phyloP scores from a whole-genome alignment of 2,888 invertebrate genomes.

The Morpho achilles region DNA sequence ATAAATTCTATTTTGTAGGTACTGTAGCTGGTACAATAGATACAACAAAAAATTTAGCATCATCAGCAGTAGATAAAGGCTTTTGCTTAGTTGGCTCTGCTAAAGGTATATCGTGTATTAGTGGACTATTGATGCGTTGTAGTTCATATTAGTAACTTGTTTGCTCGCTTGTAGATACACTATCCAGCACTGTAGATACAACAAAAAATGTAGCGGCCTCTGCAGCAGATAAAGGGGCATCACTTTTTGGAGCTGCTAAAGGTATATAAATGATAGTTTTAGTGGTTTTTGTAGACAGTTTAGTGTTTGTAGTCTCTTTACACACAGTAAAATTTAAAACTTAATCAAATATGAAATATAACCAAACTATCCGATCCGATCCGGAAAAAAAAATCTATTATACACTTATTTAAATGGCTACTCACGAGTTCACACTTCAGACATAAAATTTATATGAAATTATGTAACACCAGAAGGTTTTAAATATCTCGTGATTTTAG shows the following conservation, averaged over 20 bases:
- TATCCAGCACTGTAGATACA: conserved; percentile 38
- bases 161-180: conserved; percentile 26
- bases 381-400: too few relatives aligned
- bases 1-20: conserved; percentile 37
- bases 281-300: neutral
- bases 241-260: conserved; percentile 38
- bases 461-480: too few relatives aligned
- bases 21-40: conserved; percentile 48
- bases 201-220: conserved; percentile 35
- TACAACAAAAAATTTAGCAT: conserved; percentile 46
- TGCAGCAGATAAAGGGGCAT: conserved; percentile 43
- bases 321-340: too few relatives aligned
- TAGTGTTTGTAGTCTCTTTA: neutral
- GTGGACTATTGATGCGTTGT: conserved; percentile 2
- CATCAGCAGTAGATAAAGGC: conserved; percentile 47
- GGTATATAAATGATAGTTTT: conserved; percentile 22
- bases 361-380: too few relatives aligned
- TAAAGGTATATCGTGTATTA: conserved; percentile 38
- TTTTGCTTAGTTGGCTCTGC: conserved; percentile 42
- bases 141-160: conserved; percentile 8
- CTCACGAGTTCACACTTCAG: too few relatives aligned
- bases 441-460: too few relatives aligned
- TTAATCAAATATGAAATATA: too few relatives aligned
- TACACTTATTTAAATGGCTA: too few relatives aligned
- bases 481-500: too few relatives aligned